These are phyloP conservation scores for Emys orbicularis DNA, from an alignment of 2,797 vertebrate genomes.

Conservation along the genomic window DNA sequence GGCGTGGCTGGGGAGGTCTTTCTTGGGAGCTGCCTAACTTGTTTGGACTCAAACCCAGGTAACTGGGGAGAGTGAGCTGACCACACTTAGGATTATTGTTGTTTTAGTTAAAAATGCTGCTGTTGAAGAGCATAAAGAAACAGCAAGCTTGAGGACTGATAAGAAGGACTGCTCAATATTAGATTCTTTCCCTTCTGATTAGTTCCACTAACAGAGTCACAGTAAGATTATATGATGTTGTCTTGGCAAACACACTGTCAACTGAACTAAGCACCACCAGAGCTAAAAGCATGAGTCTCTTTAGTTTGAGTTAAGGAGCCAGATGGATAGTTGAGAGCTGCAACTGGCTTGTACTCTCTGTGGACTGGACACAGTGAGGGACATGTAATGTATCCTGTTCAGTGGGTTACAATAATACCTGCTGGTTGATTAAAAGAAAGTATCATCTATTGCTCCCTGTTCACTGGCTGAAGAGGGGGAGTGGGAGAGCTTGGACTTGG, in stretches of 20 bases:
- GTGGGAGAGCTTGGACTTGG: too few species aligned
- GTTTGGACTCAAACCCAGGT: not conserved
- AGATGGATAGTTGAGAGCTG: too few species aligned
- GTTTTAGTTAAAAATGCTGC: constrained; percentile 22
- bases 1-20: not conserved
- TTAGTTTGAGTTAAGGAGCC: too few species aligned
- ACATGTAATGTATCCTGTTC: too few species aligned
- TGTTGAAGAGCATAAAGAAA: not conserved
- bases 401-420: too few species aligned
- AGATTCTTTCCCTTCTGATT: not conserved
- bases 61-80: not conserved
- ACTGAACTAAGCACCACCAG: not conserved
- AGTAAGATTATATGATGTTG: not conserved
- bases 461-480: too few species aligned
- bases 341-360: too few species aligned
- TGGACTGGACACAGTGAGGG: too few species aligned
- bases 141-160: not conserved
- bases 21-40: not conserved
- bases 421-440: too few species aligned
- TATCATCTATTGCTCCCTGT: too few species aligned
- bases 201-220: not conserved
- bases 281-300: too few species aligned
- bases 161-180: not conserved
- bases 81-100: not conserved
- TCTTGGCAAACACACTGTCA: not conserved